phyloP scores from a whole-genome alignment of 2,113 vertebrate species.

The Lepus europaeus region DNA sequence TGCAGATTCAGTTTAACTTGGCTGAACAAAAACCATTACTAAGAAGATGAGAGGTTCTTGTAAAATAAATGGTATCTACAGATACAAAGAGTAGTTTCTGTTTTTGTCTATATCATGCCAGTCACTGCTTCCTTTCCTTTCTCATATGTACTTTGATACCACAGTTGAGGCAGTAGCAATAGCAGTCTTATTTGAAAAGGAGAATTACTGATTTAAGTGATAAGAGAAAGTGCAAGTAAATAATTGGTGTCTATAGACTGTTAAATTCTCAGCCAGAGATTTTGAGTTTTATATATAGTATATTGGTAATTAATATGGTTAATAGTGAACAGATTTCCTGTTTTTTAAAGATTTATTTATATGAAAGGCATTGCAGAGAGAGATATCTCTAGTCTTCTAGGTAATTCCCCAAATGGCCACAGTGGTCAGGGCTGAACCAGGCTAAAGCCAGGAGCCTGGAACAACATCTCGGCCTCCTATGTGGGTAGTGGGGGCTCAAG shows the following conservation, averaged over 20 bases:
- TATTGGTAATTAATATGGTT: not conserved
- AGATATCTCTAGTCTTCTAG: no score
- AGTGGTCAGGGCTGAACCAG: no score
- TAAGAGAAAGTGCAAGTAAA: not conserved
- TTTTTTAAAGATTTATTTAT: no score
- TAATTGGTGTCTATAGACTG: not conserved
- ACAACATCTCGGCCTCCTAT: no score
- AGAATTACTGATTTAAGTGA: not conserved
- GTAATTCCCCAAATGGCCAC: no score
- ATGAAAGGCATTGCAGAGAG: no score
- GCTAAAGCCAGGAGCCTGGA: no score
- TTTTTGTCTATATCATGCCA: not conserved
- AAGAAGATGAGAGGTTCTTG: not conserved
- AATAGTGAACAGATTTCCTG: not conserved
- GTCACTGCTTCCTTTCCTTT: conserved; percentile 13
- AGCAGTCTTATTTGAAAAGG: conserved; percentile 30
- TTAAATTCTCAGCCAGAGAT: not conserved
- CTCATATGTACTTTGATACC: not conserved
- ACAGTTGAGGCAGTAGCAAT: not conserved
- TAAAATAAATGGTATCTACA: not conserved
- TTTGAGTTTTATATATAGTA: not conserved
- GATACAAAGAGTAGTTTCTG: not conserved
- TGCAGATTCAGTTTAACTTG: conserved; percentile 10
- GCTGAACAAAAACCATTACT: not conserved
- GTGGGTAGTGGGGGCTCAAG: no score